Evolutionary conservation across 2,113 vertebrate genomes (phyloP), one percentile per base, ranked within the genome.

Genomic region (Odontesthes bonariensis): DNA sequence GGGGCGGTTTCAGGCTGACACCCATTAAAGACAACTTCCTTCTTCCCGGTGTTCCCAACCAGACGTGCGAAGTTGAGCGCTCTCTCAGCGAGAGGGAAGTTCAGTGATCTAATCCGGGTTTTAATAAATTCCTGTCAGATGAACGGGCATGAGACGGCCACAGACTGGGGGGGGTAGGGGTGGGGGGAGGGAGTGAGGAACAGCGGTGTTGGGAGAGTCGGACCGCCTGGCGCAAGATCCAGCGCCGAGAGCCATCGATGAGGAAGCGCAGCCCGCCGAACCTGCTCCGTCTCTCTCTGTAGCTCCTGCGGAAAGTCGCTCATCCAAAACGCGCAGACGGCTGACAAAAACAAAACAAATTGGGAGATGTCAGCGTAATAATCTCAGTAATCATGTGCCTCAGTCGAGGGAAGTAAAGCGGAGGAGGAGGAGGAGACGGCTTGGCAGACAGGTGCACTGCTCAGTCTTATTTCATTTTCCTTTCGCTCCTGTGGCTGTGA

Each of bases 371-470:
- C 69, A 47, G 44, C 40, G 69, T 73, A 69, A 65, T 76, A 16
- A 31, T 71, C 53, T 44, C 71, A 67, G 47, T 57, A 52, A 70
- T 71, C 67, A 86, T 85, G 91, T 84, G 92, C 85, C 84, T 91
- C 82, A 81, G 23, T 77, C 44, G 68, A 62, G 65, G 56, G 67
- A 46, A 63, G 23, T 55, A 42, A 20, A 40, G 44, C 23, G 33
- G 74, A 76, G 77, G 74, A 83, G 85, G 81, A 77, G 69, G 51
- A 52, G 77, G 78, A 84, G 77, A 82, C 75, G 86, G 85, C 35
- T 76, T 54, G 79, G 84, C 85, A 85, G 89, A 89, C 91, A 94
- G 92, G 94, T 94, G 91, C 92, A 67, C 61, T 85, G 83, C 73
- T 42, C 73, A 47, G 57, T 55, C 62, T 33, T 1, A 47, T 67